Evolutionary conservation across 1,140 invertebrate genomes (phyloP), one percentile per base, ranked within the genome.

Genomic region (Pseudomyrmex sp.): DNA sequence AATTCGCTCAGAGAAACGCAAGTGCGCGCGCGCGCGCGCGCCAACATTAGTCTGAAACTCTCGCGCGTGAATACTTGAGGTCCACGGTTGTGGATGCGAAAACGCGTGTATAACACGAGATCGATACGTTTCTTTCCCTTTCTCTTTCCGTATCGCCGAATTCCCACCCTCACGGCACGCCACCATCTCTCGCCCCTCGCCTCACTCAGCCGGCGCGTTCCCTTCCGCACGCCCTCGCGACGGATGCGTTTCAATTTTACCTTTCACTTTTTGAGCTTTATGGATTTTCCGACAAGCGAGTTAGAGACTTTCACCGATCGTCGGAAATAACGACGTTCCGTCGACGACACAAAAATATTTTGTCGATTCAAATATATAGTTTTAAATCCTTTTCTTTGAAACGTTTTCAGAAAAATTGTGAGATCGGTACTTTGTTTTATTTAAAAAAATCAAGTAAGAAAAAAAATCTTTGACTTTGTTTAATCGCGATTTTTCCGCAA

Each of bases 61-160:
- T 20, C 58, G 46, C 66, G 56, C 48, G 52, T 35, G 26, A 63
- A 26, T 52, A 66, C 63, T 20, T 23, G 52, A 48, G 52, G 70
- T 59, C 23, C 83, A 44, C 61, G 75, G 73, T 63, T 61, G 35
- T 35, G 87, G 86, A 88, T 88, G 85, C 79, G 86, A 88, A 54
- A 88, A 88, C 44, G 83, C 83, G 80, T 79, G 83, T 82, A 88
- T 48, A 35, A 35, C 84, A 13, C 82, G 62, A 88, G 87, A 88
- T 89, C 87, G 87, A 89, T 89, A 89, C 84, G 58, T 88, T 89
- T 85, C 87, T 89, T 88, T 83, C 83, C 86, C 86, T 88, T 89
- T 89, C 87, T 88, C 84, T 85, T 85, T 88, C 35, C 63, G 52
- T 75, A 20, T 72, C 56, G 26, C 50, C 68, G 50, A 56, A 74